phyloP scores from a whole-genome alignment of 2,113 vertebrate species.

The Girardinichthys multiradiatus region DNA sequence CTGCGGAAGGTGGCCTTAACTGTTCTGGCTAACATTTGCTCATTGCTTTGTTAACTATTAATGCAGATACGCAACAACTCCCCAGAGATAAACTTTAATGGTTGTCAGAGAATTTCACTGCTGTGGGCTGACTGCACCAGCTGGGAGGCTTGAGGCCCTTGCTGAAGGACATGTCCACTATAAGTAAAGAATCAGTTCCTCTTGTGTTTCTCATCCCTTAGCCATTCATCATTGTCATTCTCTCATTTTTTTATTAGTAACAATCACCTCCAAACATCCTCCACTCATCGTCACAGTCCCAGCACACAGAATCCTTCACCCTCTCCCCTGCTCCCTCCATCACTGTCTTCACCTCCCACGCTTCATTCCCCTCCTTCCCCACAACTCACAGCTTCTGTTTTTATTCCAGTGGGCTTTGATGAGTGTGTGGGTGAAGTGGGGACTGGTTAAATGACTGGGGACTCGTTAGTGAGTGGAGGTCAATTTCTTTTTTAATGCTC shows the following conservation, averaged over 20 bases:
- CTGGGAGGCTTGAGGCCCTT: conserved; percentile 59
- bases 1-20: too few species aligned
- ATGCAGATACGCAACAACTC: not conserved
- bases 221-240: conserved; percentile 48
- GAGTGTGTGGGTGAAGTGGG: conserved; percentile 31
- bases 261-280: conserved; percentile 54
- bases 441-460: not conserved
- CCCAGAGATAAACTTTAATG: not conserved
- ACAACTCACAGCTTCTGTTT: conserved; percentile 36
- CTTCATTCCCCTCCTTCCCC: conserved; percentile 15
- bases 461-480: not conserved
- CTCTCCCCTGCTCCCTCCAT: conserved; percentile 30
- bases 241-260: conserved; percentile 26
- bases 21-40: not conserved
- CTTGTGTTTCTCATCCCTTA: not conserved
- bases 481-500: not conserved
- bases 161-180: conserved; percentile 59
- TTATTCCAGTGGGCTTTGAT: conserved; percentile 16
- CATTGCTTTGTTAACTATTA: not conserved
- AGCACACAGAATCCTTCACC: conserved; percentile 12
- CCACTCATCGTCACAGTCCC: conserved; percentile 28
- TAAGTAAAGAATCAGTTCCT: conserved; percentile 40
- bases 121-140: conserved; percentile 27
- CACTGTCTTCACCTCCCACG: conserved; percentile 25
- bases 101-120: conserved; percentile 12